These are phyloP conservation scores for Musca vetustissima DNA, from an alignment of 1,140 invertebrate species.

Conservation along the genomic window DNA sequence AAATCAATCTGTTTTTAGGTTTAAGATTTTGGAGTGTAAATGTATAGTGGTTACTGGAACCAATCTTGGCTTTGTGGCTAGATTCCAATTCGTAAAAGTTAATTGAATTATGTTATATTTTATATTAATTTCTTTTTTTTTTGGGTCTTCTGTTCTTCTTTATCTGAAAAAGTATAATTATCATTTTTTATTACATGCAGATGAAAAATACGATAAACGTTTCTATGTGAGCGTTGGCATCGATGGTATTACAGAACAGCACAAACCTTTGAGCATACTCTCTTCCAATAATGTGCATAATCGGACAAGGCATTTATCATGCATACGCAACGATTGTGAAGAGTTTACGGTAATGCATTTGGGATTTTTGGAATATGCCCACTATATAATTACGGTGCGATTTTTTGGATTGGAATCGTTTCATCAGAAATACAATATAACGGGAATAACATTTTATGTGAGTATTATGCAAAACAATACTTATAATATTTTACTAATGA, in stretches of 20 bases:
- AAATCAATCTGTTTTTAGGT: no score
- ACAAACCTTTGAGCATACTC: constrained; percentile 68
- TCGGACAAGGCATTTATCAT: constrained; percentile 78
- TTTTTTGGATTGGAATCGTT: constrained; percentile 85
- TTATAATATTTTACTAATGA: not conserved
- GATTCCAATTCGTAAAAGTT: no score
- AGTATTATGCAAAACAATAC: constrained; percentile 58
- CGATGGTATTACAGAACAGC: constrained; percentile 74
- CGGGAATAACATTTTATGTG: constrained; percentile 86
- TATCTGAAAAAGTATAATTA: no score
- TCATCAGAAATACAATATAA: constrained; percentile 80
- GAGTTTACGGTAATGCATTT: constrained; percentile 87
- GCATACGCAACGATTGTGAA: constrained; percentile 80
- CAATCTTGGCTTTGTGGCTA: no score
- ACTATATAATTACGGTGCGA: constrained; percentile 82
- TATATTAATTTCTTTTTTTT: no score
- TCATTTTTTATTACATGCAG: no score
- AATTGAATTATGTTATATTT: no score
- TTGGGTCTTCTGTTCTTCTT: no score
- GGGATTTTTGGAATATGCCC: constrained; percentile 84
- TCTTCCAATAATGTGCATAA: constrained; percentile 68
- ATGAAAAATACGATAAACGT: constrained; percentile 84
- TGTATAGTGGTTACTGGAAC: no score
- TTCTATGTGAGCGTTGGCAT: constrained; percentile 82
- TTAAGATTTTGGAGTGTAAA: no score